Evolutionary conservation across 2,113 vertebrate species (phyloP).

Genomic region (Scytalopus superciliaris): DNA sequence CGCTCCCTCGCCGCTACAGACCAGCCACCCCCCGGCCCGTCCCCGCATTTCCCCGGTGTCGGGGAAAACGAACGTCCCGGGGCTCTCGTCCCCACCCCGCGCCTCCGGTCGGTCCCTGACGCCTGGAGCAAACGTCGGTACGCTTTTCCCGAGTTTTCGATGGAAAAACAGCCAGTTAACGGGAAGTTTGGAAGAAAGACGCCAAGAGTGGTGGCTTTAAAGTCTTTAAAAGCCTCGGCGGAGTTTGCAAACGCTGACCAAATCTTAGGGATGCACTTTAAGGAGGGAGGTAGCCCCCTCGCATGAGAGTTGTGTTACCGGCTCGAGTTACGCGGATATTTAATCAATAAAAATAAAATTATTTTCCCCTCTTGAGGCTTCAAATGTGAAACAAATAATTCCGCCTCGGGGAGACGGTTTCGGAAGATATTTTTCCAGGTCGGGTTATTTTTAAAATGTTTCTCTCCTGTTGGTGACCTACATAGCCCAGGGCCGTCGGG

Average conservation of each 20-base stretch:
- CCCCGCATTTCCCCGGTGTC: not conserved
- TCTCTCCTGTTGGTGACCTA: constrained; percentile 10
- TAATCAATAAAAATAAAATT: not conserved
- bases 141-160: not conserved
- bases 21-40: no score
- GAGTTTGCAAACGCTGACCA: constrained; percentile 8
- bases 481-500: not conserved
- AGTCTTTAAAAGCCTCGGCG: not conserved
- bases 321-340: not conserved
- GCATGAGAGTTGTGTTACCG: not conserved
- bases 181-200: not conserved
- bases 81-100: not conserved
- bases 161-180: not conserved
- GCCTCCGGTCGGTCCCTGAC: not conserved
- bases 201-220: not conserved
- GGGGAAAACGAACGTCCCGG: not conserved
- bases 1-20: not conserved
- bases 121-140: not conserved
- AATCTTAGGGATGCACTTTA: not conserved
- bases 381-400: not conserved
- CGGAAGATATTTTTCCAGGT: not conserved
- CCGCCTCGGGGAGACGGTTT: not conserved
- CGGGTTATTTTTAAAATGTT: not conserved
- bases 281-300: not conserved
- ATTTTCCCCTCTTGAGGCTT: not conserved